Conservation (phyloP, 2,113 vertebrate species). For the Myodes glareolus region DNA sequence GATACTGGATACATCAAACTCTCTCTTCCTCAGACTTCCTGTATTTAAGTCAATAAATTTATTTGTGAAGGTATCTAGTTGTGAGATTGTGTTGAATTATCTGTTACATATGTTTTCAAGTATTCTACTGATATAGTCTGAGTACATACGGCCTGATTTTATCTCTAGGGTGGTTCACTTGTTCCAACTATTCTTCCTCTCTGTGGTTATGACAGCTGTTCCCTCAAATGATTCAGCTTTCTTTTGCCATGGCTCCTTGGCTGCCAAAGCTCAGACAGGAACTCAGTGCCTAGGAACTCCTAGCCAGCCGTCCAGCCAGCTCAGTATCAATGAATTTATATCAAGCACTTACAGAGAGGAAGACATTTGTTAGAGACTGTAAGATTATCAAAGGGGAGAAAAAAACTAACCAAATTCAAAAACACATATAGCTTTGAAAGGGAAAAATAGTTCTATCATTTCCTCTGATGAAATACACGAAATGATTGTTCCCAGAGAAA, state of each 20-base stretch:
- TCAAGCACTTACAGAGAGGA: background rate
- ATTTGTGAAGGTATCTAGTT: background rate
- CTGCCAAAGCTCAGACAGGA: background rate
- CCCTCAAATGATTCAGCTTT: background rate
- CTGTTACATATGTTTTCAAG: background rate
- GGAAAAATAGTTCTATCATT: background rate
- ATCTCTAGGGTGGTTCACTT: background rate
- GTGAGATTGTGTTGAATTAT: background rate
- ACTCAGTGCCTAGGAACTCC: background rate
- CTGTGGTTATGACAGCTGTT: background rate
- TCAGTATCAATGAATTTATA: background rate
- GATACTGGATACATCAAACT: background rate
- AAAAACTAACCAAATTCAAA: background rate
- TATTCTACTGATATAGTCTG: background rate
- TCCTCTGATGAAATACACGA: background rate
- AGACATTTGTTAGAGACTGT: constrained; percentile 12
- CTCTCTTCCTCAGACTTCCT: background rate
- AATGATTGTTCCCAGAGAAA: background rate
- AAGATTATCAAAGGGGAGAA: background rate
- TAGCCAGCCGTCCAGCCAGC: background rate
- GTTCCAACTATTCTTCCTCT: background rate
- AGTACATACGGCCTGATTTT: background rate
- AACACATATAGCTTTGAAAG: background rate
- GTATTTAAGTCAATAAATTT: background rate
- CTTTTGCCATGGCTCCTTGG: background rate